Evolutionary conservation across 2,797 vertebrate species (phyloP), one percentile per base, ranked within the genome.

Genomic region (Semotilus atromaculatus): DNA sequence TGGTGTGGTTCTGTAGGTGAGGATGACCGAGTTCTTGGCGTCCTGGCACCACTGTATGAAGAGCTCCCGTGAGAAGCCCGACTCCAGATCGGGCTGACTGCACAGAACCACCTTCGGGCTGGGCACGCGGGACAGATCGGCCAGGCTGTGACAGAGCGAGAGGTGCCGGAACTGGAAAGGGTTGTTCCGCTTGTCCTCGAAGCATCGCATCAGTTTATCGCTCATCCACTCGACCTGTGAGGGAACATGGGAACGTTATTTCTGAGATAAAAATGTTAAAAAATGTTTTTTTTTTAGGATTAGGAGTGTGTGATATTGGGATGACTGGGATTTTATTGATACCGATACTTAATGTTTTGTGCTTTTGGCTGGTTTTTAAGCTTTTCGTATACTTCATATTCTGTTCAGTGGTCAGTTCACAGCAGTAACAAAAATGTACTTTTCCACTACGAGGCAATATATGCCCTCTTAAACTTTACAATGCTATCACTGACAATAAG

Each of bases 161-260:
- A 99, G 95, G 92, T 99, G 98, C 68, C 98, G 97, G 90, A 99
- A 99, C 90, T 99, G 98, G 91, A 99, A 99, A 3, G 98, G 98
- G 89, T 99, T 99, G 92, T 99, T 99, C 88, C 98, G 95, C 93
- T 99, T 99, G 94, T 99, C 98, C 94, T 99, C 98, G 89, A 99
- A 99, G 91, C 98, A 99, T 84, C 98, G 96, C 98, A 99, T 99
- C 91, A 99, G 93, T 89, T 99, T 99, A 93, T 99, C 98, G 70
- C 98, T 99, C 98, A 99, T 99, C 98, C 98, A 99, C 90, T 99
- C 98, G 76, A 99, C 98, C 98, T 99, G 89, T 13, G 85, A 53
- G 36, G 5, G 87, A 60, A 80, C 23, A 81, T 18, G 60, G 60
- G 26, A 64, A 16, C 6, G 60, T 64, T 64, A 64, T 16, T 3